Evolutionary conservation across 1,140 invertebrate species (phyloP), one percentile per base, ranked within the genome.

Genomic region (Ericerus pela): DNA sequence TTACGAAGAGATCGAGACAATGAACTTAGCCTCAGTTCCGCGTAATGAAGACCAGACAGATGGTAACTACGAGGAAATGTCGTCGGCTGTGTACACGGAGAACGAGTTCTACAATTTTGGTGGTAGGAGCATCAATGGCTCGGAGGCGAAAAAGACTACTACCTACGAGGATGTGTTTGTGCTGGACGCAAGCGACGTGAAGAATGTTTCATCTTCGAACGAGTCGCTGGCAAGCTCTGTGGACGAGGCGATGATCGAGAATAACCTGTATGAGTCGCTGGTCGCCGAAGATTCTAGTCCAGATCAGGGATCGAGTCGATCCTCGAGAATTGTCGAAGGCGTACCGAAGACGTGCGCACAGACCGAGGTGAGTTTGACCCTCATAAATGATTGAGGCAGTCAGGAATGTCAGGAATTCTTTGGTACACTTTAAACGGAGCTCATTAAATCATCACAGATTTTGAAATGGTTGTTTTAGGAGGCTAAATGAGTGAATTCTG

Each of bases 201-300:
- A 16, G 33, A 56, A 14, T 33, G 47, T 47, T 18, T 22, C 41
- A 10, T 47, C 41, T 27, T 59, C 58, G 4, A 43, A 51, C 20
- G 55, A 41, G 22, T 56, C 51, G 11, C 36, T 59, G 11, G 41
- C 43, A n/a, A 58, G 56, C 29, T 41, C 56, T 11, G 55, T 33
- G 10, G 58, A 59, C n/a, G 51, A 54, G 31, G 41, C 41, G 2
- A 59, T 54, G 37, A 24, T 53, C 11, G 55, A 56, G 51, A 54
- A 59, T 27, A 55, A 57, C n/a, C 38, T 57, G 14, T 62, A 62
- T 51, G 58, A 62, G 47, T 59, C 54, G 51, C 36, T 59, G 30
- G 58, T 59, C 24, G 56, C 29, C 1, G 27, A 52, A 36, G 58
- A 56, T 41, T 56, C 54, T 6, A 59, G 58, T 56, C 51, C 56